Evolutionary conservation across 2,888 invertebrate genomes (phyloP), one percentile per base, ranked within the genome.

Genomic region (Oscheius onirici): DNA sequence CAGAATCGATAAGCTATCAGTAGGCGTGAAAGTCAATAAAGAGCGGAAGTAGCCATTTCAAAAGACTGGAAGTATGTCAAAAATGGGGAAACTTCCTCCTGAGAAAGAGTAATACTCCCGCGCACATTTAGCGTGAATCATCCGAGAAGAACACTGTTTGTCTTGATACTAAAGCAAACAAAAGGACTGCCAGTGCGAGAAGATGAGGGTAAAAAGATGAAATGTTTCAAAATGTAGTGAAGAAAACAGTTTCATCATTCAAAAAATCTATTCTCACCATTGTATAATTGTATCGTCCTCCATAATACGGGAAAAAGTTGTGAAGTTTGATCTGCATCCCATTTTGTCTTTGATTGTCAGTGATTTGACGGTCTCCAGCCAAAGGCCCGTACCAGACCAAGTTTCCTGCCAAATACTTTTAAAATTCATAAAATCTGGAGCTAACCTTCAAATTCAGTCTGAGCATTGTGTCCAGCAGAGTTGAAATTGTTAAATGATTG

Each of bases 201-300:
- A 46, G 15, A 46, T 5, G 46, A 20, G 46, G 46, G 8, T 8
- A 46, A 46, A 5, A 46, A 13, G 20, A 17, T 20, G 46, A 46
- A 17, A 17, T 46, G 46, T 17, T 17, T 0, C 5, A 46, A 46
- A 15, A 46, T 46, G 15, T 46, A 17, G 46, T 46, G 43, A 13
- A 8, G 43, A 10, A 40, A 40, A 58, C 5, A 3, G 52, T 52
- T 52, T n/a, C n/a, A n/a, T n/a, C n/a, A n/a, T n/a, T n/a, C n/a
- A n/a, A n/a, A n/a, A n/a, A n/a, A n/a, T n/a, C n/a, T n/a, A n/a
- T n/a, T n/a, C 68, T 57, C 28, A 83, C 83, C 61, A 81, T 81
- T 3, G 84, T 84, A 75, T 84, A 85, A 66, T 84, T 84, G 70
- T 84, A 84, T 46, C 76, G 74, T 11, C 84, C 84, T 11, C 84